Evolutionary conservation across 2,113 vertebrate genomes (phyloP), one percentile per base, ranked within the genome.

Genomic region (Oxyura jamaicensis): DNA sequence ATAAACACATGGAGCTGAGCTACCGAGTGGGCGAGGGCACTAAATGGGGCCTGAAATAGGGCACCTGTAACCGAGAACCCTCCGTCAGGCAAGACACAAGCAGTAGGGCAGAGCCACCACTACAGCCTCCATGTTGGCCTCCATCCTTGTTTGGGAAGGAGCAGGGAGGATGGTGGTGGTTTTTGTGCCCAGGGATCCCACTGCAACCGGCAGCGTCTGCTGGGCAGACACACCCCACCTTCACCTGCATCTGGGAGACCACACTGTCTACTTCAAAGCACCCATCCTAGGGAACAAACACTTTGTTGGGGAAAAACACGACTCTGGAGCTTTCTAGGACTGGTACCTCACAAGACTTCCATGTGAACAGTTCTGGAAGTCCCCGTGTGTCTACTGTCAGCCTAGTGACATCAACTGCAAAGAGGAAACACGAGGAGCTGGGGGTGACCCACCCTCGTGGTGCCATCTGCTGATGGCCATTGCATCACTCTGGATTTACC

Each of bases 401-500:
- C 41, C 81, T 3, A n/a, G 0, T 50, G 42, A 74, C 36, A 78
- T 92, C 73, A 84, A 71, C 31, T 84, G 41, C 67, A 88, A 80
- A 33, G 48, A 91, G 58, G 69, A 91, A 96, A 91, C 56, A 75
- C 6, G 22, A 92, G 39, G 48, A 68, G 22, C 80, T 78, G 56
- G 33, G 52, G 41, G 65, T 42, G 86, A 93, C 15, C 83, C 65
- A 93, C 20, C 56, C 60, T 46, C 67, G 77, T 60, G 77, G 91
- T 92, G 80, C 72, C 65, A 92, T 53, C 77, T 89, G 39, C 46
- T 33, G 26, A 75, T 53, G 26, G 69, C 16, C n/a, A 44, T 48
- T 93, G 73, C 74, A 65, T 68, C 80, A 84, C 53, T 66, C 79
- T 50, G 14, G 52, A 71, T 91, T 78, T 84, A 95, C 92, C 42